Base-by-base conservation (phyloP, 2,113 vertebrate genomes). In the Hyperoodon ampullatus region DNA sequence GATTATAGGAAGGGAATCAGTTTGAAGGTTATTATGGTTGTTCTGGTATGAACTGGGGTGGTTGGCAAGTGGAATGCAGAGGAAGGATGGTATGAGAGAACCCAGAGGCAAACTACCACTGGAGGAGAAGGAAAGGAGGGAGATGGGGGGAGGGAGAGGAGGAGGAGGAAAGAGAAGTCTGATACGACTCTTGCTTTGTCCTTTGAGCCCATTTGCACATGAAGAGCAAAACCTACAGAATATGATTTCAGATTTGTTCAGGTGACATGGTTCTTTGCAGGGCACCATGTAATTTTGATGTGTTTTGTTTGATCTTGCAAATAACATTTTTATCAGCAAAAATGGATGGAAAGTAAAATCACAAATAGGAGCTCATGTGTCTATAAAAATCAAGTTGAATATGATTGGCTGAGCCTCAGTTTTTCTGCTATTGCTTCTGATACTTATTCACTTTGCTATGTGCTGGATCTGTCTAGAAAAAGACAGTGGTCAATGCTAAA, bases 171-270 rank as follows among this genome's bases (percentile, higher is more conserved):
- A 35, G 15, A 61, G 77, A 65, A 61, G 30, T 72, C 35, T 4
- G 33, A 75, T n/a, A 26, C 24, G 18, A 68, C 11, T n/a, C 61
- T 63, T 63, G 50, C 28, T 82, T 55, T 8, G 16, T 42, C 39
- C 50, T 86, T 82, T 71, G 88, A 86, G 55, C 39, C 35, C 23
- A 8, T 86, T 95, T 74, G 39, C 39, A 87, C 10, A 39, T 4
- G 50, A 82, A 85, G 47, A 85, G 81, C 33, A 72, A 93, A 81
- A 39, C 35, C 30, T 53, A 30, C 15, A 90, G 55, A 88, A 68
- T 8, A 33, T 61, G 68, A 93, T 93, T 93, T 95, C n/a, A 84
- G 16, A 74, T 94, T 87, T 83, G 33, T 80, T 78, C 30, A 93
- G 12, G 63, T 68, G 35, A 83, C 33, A 26, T 1, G 11, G 70